Base-by-base conservation (phyloP, 2,113 vertebrate species). In the Thunnus thynnus region DNA sequence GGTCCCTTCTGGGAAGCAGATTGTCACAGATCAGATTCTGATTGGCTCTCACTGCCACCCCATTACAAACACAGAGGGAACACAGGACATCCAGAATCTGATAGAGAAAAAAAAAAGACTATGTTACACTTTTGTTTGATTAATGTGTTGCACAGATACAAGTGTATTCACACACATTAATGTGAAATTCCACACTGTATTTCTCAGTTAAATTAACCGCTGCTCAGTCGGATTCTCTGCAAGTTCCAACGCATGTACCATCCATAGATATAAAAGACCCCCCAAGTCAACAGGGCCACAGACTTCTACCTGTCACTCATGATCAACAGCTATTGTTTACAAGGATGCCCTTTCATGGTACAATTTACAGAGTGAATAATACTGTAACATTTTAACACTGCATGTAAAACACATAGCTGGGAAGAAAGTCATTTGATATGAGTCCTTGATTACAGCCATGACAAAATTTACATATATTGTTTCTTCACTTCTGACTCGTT, bases 21-120 rank as follows among this genome's bases (percentile, higher is more conserved):
- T 98, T 96, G 90, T 99, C 98, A 94, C 97, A 97, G 86, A 99
- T 99, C 71, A 98, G 94, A 82, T 99, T 99, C 84, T 99, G 98
- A 93, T 99, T 99, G 95, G 97, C 89, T 93, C 98, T 96, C 70
- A 99, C 97, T n/a, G 98, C 98, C 46, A 99, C 97, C 25, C 97
- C 97, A 48, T 99, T 98, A 89, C 98, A 99, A 56, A 99, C 96
- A 88, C 98, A 99, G 30, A 99, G 96, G 83, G 97, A 99, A 72
- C 97, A 99, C 76, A 99, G 95, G 66, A 99, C 96, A 83, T 99
- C 97, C 0, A 99, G 95, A 91, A 99, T 97, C 98, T 99, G 82
- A 44, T 83, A 82, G 13, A 78, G 16, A 67, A 44, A 22, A 22
- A n/a, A n/a, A 51, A 64, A 47, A 47, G 5, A 36, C 36, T 36